Base-by-base conservation (phyloP, 2,888 invertebrate species). In the Polia nebulosa region DNA sequence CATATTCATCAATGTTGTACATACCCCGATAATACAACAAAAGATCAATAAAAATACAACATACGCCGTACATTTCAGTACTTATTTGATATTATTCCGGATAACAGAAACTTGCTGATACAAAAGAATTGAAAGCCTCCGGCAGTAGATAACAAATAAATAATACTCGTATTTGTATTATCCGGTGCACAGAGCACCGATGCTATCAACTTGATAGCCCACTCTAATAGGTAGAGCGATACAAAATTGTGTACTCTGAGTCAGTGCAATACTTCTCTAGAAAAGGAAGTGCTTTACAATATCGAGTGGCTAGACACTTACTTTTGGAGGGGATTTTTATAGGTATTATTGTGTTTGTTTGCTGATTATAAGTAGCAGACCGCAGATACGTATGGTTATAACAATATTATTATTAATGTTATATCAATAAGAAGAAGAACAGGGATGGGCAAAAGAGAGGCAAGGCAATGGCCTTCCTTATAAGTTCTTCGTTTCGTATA, bases 61-160 rank as follows among this genome's bases (percentile, higher is more conserved):
- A 47, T 53, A 34, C 9, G 29, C 39, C 44, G 45, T 62, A 44
- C 36, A 57, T 56, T 62, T 75, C 17, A 41, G n/a, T n/a, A n/a
- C n/a, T 41, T 52, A 63, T 69, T 47, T 20, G 71, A 69, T 70
- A 58, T 80, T 59, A 77, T 80, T 67, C 53, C 53, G 58, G 22
- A 76, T 70, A 77, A 58, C 52, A 62, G 39, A 60, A 67, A 73
- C 56, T 65, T 65, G 77, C 64, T 70, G 67, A 69, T 67, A 82
- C 63, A 80, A 80, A 69, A 63, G 75, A 45, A 59, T 41, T 34
- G 57, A 51, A 53, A 57, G 76, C 56, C 80, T 39, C 39, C n/a
- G 56, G 62, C 63, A 73, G 39, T 44, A 53, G 78, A 53, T 57
- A 78, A 45, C 74, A 51, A 59, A 66, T 75, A 59, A 71, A 76